A percentile compares a stretch with the other conserved stretches of the same genome.
phyloP scores from a whole-genome alignment of 2,113 vertebrate genomes.

The Perccottus glenii region DNA sequence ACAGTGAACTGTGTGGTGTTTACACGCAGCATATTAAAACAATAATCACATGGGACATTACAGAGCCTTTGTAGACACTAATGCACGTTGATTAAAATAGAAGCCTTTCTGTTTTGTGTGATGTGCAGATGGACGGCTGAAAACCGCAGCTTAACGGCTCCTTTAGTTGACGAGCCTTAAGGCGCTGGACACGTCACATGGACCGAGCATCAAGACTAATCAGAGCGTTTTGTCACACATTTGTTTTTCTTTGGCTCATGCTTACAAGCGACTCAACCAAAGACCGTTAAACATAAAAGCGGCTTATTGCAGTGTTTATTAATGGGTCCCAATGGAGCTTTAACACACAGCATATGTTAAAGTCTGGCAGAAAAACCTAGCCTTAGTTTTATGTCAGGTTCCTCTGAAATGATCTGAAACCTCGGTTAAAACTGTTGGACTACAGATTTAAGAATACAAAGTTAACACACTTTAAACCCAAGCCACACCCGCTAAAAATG shows the following conservation, averaged over 20 bases:
- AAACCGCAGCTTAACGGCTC: not conserved
- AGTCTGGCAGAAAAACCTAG: not conserved
- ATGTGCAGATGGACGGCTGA: not conserved
- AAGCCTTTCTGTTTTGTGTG: not conserved
- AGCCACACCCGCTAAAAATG: too few species aligned
- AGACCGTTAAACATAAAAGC: not conserved
- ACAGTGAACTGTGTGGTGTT: not conserved
- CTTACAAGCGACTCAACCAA: not conserved
- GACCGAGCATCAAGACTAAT: not conserved
- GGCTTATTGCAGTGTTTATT: not conserved
- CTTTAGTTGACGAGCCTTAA: not conserved
- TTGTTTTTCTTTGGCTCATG: not conserved
- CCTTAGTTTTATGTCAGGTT: not conserved
- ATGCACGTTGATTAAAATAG: constrained; percentile 5
- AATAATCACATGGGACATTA: not conserved
- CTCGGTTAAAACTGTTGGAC: not conserved
- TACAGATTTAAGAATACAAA: not conserved
- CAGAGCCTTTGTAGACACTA: not conserved
- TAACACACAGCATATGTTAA: constrained; percentile 3
- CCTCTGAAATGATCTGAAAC: not conserved
- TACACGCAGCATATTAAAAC: not conserved
- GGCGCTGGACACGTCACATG: not conserved
- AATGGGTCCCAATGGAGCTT: constrained; percentile 9
- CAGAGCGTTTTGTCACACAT: constrained; percentile 4
- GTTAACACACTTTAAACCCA: too few species aligned